phyloP scores from a whole-genome alignment of 2,797 vertebrate genomes.

The Gymnothorax reevesii region DNA sequence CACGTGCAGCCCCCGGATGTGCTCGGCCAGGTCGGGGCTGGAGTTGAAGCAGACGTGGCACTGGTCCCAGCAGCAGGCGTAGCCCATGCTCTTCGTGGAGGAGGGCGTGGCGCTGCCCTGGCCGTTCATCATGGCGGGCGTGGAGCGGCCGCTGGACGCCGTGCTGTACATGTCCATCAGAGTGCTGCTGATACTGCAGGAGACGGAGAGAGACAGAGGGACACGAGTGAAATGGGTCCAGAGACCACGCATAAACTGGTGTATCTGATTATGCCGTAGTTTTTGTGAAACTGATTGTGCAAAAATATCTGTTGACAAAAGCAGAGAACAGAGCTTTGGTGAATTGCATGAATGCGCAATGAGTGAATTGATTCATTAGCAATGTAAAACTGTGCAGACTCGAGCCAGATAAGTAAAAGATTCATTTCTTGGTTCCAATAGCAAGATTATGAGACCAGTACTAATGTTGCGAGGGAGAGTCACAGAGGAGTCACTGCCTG shows the following conservation, averaged over 20 bases:
- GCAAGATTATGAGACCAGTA: too few relatives aligned
- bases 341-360: too few relatives aligned
- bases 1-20: conserved; percentile 90
- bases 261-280: background rate
- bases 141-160: conserved; percentile 92
- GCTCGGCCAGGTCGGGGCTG: conserved; percentile 94
- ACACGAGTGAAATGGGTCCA: background rate
- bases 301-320: too few relatives aligned
- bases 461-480: background rate
- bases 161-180: conserved; percentile 95
- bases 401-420: too few relatives aligned
- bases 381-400: too few relatives aligned
- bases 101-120: conserved; percentile 72
- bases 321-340: too few relatives aligned
- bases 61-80: conserved; percentile 94
- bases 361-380: too few relatives aligned
- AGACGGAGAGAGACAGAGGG: conserved; percentile 29
- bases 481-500: background rate
- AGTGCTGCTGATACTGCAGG: conserved; percentile 88
- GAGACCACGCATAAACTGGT: background rate
- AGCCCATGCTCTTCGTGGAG: conserved; percentile 81
- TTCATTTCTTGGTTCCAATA: too few relatives aligned
- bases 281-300: too few relatives aligned
- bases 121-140: conserved; percentile 90
- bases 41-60: conserved; percentile 87